Conservation (phyloP, 2,888 invertebrate species). For the Cylloceria caligata region DNA sequence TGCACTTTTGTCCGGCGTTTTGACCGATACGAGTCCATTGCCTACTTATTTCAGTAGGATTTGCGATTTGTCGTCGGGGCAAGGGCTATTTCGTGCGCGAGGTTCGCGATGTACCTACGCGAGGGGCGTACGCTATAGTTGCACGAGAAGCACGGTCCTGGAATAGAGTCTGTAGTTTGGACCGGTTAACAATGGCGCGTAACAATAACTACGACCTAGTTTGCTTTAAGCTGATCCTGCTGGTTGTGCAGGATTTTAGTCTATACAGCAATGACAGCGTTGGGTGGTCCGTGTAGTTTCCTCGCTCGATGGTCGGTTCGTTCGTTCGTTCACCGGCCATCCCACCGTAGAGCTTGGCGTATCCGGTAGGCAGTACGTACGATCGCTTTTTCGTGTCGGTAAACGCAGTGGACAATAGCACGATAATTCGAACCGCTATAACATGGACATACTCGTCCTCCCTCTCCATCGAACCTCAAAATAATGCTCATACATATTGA, state of each 20-base stretch:
- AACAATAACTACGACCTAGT: conserved; percentile 70
- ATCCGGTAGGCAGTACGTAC: conserved; percentile 61
- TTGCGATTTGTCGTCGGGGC: conserved; percentile 16
- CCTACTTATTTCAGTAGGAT: conserved; percentile 14
- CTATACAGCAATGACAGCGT: conserved; percentile 10
- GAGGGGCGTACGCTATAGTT: background rate
- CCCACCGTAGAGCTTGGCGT: conserved; percentile 48
- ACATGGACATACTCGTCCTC: conserved; percentile 49
- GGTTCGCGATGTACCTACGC: background rate
- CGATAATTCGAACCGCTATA: conserved; percentile 69
- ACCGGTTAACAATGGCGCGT: conserved; percentile 67
- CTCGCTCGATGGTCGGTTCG: conserved; percentile 57
- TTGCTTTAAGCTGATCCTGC: conserved; percentile 58
- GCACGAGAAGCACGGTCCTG: conserved; percentile 18
- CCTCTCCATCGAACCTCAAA: background rate
- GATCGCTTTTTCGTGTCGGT: conserved; percentile 65
- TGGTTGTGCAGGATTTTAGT: conserved; percentile 58
- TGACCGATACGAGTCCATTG: conserved; percentile 16
- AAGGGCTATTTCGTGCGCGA: background rate
- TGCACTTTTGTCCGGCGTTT: conserved; percentile 14
- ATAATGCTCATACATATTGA: conserved; percentile 21
- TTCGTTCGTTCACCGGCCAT: conserved; percentile 55
- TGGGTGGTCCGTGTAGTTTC: conserved; percentile 21
- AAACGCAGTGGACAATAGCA: conserved; percentile 70
- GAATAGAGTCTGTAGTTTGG: conserved; percentile 13